These are phyloP conservation scores for Tholera decimalis DNA, from an alignment of 2,888 invertebrate genomes.

Conservation along the genomic window DNA sequence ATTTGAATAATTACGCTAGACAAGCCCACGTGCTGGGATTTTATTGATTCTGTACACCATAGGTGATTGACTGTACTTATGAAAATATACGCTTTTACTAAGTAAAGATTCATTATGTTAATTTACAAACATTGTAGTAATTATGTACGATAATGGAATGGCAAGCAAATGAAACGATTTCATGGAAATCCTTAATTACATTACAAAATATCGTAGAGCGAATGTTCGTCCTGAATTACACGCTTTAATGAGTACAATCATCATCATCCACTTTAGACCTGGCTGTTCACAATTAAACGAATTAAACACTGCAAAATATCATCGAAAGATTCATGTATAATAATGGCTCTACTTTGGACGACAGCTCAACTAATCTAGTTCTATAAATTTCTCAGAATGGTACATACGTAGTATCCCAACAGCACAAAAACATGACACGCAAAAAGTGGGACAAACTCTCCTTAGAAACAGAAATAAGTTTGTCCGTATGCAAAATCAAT, in stretches of 20 bases:
- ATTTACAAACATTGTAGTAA: conserved; percentile 41
- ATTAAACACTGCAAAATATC: conserved; percentile 6
- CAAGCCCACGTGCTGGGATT: conserved; percentile 48
- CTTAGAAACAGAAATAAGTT: conserved; percentile 29
- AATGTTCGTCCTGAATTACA: conserved; percentile 29
- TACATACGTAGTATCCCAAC: conserved; percentile 5
- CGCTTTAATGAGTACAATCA: conserved; percentile 30
- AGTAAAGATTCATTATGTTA: conserved; percentile 37
- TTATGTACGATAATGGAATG: conserved; percentile 31
- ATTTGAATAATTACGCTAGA: conserved; percentile 69
- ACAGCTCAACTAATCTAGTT: conserved; percentile 20
- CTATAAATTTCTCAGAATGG: conserved; percentile 38
- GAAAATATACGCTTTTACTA: conserved; percentile 49
- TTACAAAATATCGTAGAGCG: conserved; percentile 27
- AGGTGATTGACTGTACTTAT: conserved; percentile 47
- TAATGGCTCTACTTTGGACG: conserved; percentile 1
- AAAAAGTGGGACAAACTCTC: conserved; percentile 31
- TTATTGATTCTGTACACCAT: conserved; percentile 47
- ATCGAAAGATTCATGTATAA: background rate
- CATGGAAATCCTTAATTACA: conserved; percentile 36
- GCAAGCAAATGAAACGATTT: conserved; percentile 41
- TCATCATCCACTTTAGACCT: conserved; percentile 13
- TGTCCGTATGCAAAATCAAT: conserved; percentile 20
- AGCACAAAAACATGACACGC: conserved; percentile 18
- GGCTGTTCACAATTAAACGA: conserved; percentile 2